Evolutionary conservation across 1,140 invertebrate species (phyloP), one percentile per base, ranked within the genome.

Genomic region (Drosophila aff.): DNA sequence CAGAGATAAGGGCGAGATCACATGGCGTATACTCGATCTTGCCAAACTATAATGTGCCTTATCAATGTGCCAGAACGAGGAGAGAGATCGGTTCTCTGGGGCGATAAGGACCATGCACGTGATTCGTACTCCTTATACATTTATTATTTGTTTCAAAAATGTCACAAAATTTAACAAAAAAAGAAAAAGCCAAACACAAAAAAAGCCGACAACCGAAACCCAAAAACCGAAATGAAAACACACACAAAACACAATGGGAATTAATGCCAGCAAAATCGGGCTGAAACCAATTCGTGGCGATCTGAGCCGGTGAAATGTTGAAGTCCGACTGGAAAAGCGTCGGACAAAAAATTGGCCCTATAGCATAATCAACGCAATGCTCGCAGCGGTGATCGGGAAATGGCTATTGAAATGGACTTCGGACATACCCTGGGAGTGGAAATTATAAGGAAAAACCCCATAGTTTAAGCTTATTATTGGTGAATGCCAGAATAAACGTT

Each of bases 21-120:
- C 58, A 61, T 16, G 77, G 76, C 78, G 76, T 80, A 79, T 80
- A 75, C 78, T 58, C 55, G 44, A 80, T 75, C 23, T 57, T 31
- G 46, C 40, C 23, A 57, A 72, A 63, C 55, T 61, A 61, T 31
- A 46, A 4, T 11, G 9, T 6, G 15, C 26, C 44, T 68, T 68
- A 79, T 80, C 68, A 80, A 68, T 44, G 46, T 21, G 59, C 53
- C 52, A 38, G 21, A 31, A 18, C 9, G 26, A 11, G 31, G 31
- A 23, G 47, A 10, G 33, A 65, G 31, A 23, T 31, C 55, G 21
- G 55, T 61, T 65, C 21, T 26, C 16, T 44, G 26, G 1, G 18
- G 13, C 46, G 62, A 62, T 58, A 33, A 33, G 58, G 36, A 38
- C 10, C n/a, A 16, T 9, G 80, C 80, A 82, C 67, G 80, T 82